Base-by-base conservation (phyloP, 2,888 invertebrate species). In the Apeira syringaria region DNA sequence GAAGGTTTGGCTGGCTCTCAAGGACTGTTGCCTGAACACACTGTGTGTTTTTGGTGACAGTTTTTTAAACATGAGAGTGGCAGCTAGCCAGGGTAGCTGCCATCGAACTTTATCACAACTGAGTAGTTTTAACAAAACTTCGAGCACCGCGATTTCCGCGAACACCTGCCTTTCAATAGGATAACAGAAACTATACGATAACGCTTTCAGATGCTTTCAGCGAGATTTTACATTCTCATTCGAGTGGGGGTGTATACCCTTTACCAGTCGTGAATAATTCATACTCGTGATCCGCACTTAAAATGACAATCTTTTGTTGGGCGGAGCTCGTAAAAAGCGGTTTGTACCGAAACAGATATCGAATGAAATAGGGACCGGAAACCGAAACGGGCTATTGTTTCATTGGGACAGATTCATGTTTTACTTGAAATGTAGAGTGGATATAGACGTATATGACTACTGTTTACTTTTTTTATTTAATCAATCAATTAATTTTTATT, bases 231-330 rank as follows among this genome's bases (percentile, higher is more conserved):
- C 71, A 69, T 69, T 61, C 59, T 59, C 60, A 68, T 65, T 59
- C 50, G 51, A 58, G 58, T 61, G 60, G 61, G n/a, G n/a, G n/a
- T n/a, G n/a, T 61, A 66, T 57, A 66, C 58, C 55, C 69, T 71
- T 65, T 61, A 69, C 64, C 61, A 60, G 59, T 68, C 65, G 50
- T 83, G 79, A 81, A 82, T 82, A 63, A 82, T 82, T 80, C 80
- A 82, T 79, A 68, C 54, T 64, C 39, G 56, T 69, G 72, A 71
- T 70, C 72, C 77, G 66, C 72, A 74, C 75, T 80, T 74, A 75
- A 78, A 80, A 76, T 71, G 66, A 68, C 79, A 80, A 80, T 80
- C 78, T 79, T 74, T 77, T 69, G 67, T 52, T 45, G 62, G 57
- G 53, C 56, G 59, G 54, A 40, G 61, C 56, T 68, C 68, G 68